These are phyloP conservation scores for Rhodinocichla rosea DNA, from an alignment of 2,113 vertebrate genomes.

Conservation along the genomic window DNA sequence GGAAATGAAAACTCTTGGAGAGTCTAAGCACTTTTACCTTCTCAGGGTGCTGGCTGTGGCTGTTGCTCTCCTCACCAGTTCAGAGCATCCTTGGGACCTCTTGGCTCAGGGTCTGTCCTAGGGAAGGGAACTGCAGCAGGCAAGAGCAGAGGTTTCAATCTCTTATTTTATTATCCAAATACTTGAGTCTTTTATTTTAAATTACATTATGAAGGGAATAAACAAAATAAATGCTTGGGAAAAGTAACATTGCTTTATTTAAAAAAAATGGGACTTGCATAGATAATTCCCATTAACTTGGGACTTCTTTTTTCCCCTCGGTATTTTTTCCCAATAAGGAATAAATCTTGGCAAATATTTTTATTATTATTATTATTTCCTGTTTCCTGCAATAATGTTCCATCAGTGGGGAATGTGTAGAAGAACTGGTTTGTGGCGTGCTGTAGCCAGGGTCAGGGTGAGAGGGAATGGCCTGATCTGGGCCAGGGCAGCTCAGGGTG, in stretches of 20 bases:
- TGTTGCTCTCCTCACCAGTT: background rate
- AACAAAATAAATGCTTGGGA: background rate
- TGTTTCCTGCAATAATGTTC: background rate
- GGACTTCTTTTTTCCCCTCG: rapidly evolving
- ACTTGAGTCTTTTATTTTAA: background rate
- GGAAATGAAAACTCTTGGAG: background rate
- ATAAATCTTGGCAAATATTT: background rate
- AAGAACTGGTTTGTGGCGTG: background rate
- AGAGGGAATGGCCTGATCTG: background rate
- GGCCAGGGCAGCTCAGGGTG: rapidly evolving
- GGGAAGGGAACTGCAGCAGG: background rate
- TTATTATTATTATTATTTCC: background rate
- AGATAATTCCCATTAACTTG: background rate
- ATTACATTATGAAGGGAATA: rapidly evolving
- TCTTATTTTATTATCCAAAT: background rate
- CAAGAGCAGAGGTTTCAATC: rapidly evolving
- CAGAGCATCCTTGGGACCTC: background rate
- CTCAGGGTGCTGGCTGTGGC: rapidly evolving
- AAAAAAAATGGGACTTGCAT: rapidly evolving
- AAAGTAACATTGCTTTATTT: background rate
- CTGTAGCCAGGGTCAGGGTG: rapidly evolving
- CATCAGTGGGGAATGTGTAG: background rate
- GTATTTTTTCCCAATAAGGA: background rate
- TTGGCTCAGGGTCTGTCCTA: background rate
- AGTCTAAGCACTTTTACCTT: rapidly evolving